A percentile compares a stretch with the other conserved stretches of the same genome.
phyloP scores from a whole-genome alignment of 2,113 vertebrate genomes.

The Nymphicus hollandicus region DNA sequence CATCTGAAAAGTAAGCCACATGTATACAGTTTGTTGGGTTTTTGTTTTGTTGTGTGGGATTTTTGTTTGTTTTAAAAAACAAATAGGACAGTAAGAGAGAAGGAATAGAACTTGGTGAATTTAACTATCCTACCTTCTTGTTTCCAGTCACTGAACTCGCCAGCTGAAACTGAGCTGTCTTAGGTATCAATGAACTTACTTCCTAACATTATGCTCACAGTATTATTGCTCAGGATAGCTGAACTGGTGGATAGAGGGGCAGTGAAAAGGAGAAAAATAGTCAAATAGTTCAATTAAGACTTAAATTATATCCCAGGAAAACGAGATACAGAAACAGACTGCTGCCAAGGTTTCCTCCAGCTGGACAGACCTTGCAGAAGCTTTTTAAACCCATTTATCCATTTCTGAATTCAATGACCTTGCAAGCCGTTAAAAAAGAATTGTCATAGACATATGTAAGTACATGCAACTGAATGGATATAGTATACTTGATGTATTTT shows the following conservation, averaged over 20 bases:
- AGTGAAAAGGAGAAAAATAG: not conserved
- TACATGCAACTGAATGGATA: not conserved
- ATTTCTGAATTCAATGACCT: not conserved
- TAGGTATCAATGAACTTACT: not conserved
- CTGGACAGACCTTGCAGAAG: not conserved
- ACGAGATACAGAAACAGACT: not conserved
- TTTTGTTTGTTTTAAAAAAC: not conserved
- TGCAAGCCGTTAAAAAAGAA: not conserved
- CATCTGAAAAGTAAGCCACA: not conserved
- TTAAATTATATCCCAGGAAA: not conserved
- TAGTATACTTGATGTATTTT: not conserved
- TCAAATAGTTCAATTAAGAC: not conserved
- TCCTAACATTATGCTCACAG: not conserved
- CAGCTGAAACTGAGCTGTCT: not conserved
- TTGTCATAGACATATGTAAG: not conserved
- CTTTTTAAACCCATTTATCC: not conserved
- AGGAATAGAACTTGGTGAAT: not conserved
- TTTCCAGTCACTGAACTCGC: not conserved
- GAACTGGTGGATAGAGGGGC: not conserved
- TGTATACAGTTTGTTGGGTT: not conserved
- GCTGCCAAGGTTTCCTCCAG: not conserved
- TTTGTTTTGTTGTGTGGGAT: not conserved
- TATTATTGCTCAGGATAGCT: not conserved
- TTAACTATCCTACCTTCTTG: not conserved
- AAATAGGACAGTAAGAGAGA: not conserved